Conservation (phyloP, 1,140 invertebrate genomes). For the Helicoverpa armigera region DNA sequence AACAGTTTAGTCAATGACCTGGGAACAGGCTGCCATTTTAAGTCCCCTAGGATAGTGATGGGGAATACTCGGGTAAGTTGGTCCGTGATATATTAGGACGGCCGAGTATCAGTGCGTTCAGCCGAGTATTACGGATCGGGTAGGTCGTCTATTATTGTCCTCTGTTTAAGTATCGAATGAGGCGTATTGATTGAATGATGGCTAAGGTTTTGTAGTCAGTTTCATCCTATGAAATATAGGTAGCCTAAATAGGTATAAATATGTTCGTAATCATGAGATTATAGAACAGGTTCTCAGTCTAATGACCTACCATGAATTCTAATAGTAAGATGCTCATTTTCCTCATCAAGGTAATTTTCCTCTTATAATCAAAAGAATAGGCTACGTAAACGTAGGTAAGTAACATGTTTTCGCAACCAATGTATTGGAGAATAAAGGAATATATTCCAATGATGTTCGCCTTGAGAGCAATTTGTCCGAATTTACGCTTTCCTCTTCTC, state of each 20-base stretch:
- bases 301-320: too few species aligned
- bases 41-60: slow-evolving; percentile 5
- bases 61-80: slow-evolving; percentile 15
- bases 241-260: background rate
- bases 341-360: background rate
- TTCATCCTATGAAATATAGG: too few species aligned
- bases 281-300: too few species aligned
- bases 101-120: slow-evolving; percentile 14
- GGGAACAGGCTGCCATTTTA: slow-evolving; percentile 4
- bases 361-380: background rate
- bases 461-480: slow-evolving; percentile 30
- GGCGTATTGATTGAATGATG: too few species aligned
- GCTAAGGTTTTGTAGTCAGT: too few species aligned
- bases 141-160: background rate
- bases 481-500: slow-evolving; percentile 39
- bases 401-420: slow-evolving; percentile 17
- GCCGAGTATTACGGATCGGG: background rate
- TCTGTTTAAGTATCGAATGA: background rate
- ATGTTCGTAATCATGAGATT: background rate
- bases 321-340: too few species aligned
- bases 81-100: slow-evolving; percentile 19
- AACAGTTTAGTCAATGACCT: slow-evolving; percentile 18
- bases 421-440: slow-evolving; percentile 21
- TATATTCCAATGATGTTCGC: slow-evolving; percentile 31
- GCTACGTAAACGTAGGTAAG: background rate